Evolutionary conservation across 2,113 vertebrate genomes (phyloP).

Genomic region (Clarias macrocephalus): DNA sequence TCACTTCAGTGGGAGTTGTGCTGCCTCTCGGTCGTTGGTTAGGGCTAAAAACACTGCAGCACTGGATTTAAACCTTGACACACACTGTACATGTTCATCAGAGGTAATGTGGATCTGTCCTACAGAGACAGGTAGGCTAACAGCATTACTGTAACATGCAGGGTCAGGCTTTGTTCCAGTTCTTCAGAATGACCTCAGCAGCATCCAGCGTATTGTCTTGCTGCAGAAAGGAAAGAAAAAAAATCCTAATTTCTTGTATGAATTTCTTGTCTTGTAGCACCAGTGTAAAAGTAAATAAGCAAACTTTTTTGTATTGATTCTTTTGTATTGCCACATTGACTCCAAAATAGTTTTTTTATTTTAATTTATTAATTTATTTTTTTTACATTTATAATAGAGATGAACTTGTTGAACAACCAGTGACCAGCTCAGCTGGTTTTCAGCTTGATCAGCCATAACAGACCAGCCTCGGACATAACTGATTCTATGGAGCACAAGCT

Average conservation of each 20-base stretch:
- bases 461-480: too few relatives aligned
- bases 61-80: not conserved
- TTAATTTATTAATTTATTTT: too few relatives aligned
- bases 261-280: not conserved
- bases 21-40: not conserved
- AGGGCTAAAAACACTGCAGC: not conserved
- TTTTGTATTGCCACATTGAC: too few relatives aligned
- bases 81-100: not conserved
- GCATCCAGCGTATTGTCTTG: conserved; percentile 89
- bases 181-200: conserved; percentile 84
- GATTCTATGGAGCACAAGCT: too few relatives aligned
- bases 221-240: conserved; percentile 70
- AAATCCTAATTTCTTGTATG: too few relatives aligned
- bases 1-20: not conserved
- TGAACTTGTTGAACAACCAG: too few relatives aligned
- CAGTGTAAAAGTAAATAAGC: not conserved
- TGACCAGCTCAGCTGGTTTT: too few relatives aligned
- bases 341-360: too few relatives aligned
- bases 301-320: not conserved
- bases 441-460: too few relatives aligned
- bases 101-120: not conserved
- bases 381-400: too few relatives aligned
- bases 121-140: not conserved
- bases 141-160: not conserved
- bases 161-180: conserved; percentile 73